Evolutionary conservation across 2,113 vertebrate species (phyloP).

Genomic region (Phasianus colchicus): DNA sequence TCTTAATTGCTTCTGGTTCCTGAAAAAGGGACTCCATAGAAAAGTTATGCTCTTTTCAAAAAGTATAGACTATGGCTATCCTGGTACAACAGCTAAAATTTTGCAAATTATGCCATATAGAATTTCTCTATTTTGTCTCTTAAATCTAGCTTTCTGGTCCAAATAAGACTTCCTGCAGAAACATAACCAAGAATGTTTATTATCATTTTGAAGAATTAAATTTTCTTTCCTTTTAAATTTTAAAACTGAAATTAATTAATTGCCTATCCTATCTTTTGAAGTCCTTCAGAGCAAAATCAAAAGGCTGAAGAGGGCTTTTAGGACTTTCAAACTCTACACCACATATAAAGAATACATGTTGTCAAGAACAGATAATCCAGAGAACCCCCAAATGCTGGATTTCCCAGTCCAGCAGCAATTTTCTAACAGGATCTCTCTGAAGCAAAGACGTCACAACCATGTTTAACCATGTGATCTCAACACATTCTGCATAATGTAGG

Average conservation of each 20-base stretch:
- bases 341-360: neutral
- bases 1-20: neutral
- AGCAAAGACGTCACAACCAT: neutral
- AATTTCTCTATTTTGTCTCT: neutral
- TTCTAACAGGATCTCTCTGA: neutral
- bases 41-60: neutral
- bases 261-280: neutral
- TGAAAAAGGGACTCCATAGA: neutral
- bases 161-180: neutral
- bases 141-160: neutral
- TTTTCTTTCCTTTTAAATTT: neutral
- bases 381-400: accelerated
- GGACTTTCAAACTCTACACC: neutral
- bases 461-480: neutral
- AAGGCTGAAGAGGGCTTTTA: neutral
- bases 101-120: accelerated
- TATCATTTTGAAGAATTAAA: neutral
- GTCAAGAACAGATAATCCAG: neutral
- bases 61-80: neutral
- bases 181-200: neutral
- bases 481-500: neutral
- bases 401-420: neutral
- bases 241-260: neutral
- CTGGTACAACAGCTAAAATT: neutral
- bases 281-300: neutral